Percentiles rank a stretch among this genome's conserved stretches.
Conservation (phyloP, 2,113 vertebrate genomes). For the Aptenodytes patagonicus region DNA sequence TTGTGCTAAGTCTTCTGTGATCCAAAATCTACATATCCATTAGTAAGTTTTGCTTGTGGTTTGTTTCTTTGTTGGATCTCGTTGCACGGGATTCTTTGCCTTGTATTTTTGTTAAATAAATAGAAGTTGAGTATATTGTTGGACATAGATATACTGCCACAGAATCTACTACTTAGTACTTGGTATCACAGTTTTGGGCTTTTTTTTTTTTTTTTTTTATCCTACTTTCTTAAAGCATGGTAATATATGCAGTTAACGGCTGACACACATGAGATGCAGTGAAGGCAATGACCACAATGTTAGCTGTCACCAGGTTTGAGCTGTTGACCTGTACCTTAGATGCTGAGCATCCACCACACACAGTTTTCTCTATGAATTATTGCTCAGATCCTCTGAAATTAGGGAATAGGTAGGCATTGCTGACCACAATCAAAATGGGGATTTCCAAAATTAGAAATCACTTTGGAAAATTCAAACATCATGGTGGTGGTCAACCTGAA, state of each 20-base stretch:
- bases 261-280: background rate
- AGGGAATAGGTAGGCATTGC: background rate
- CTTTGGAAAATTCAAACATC: background rate
- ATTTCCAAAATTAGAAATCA: background rate
- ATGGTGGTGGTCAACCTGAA: background rate
- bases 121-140: background rate
- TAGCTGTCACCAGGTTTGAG: background rate
- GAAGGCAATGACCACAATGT: background rate
- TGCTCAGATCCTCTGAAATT: background rate
- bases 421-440: background rate
- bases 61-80: background rate
- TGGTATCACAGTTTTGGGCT: accelerated
- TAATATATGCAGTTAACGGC: background rate
- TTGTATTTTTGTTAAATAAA: background rate
- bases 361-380: background rate
- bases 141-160: background rate
- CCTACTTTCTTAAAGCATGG: background rate
- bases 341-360: background rate
- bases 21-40: background rate
- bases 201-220: background rate
- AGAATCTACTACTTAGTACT: background rate
- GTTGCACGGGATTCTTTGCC: accelerated
- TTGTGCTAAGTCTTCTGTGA: background rate
- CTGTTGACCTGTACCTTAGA: background rate
- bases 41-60: background rate